phyloP scores from a whole-genome alignment of 2,113 vertebrate species.

The Corydoras sp. region DNA sequence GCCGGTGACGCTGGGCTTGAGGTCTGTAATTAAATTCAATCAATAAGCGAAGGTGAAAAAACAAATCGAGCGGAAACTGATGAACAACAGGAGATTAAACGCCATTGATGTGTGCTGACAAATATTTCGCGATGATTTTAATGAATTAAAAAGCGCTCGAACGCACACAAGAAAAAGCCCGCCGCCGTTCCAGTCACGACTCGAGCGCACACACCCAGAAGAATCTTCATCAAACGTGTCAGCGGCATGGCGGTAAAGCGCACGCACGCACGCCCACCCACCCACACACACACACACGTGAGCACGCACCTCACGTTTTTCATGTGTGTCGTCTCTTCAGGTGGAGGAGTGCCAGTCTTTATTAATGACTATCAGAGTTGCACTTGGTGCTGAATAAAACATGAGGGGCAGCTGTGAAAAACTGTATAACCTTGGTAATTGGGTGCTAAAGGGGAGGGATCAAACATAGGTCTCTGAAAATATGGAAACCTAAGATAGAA shows the following conservation, averaged over 20 bases:
- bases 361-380: constrained; percentile 70
- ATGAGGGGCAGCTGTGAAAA: constrained; percentile 72
- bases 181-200: constrained; percentile 21
- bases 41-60: constrained; percentile 74
- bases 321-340: constrained; percentile 48
- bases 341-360: constrained; percentile 56
- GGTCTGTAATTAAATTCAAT: constrained; percentile 78
- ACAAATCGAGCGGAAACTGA: constrained; percentile 76
- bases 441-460: constrained; percentile 64
- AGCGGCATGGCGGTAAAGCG: constrained; percentile 20
- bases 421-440: constrained; percentile 68
- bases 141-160: constrained; percentile 46
- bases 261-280: not conserved
- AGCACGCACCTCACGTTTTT: constrained; percentile 40
- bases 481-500: constrained; percentile 26
- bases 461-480: constrained; percentile 54
- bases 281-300: constrained; percentile 10
- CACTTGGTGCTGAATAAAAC: constrained; percentile 74
- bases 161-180: constrained; percentile 8
- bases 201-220: constrained; percentile 24
- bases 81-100: constrained; percentile 77
- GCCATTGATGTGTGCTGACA: constrained; percentile 72
- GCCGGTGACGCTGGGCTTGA: constrained; percentile 51
- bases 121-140: constrained; percentile 70
- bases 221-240: constrained; percentile 29